These are phyloP conservation scores for Xylota sylvarum DNA, from an alignment of 2,888 invertebrate genomes.

Conservation along the genomic window DNA sequence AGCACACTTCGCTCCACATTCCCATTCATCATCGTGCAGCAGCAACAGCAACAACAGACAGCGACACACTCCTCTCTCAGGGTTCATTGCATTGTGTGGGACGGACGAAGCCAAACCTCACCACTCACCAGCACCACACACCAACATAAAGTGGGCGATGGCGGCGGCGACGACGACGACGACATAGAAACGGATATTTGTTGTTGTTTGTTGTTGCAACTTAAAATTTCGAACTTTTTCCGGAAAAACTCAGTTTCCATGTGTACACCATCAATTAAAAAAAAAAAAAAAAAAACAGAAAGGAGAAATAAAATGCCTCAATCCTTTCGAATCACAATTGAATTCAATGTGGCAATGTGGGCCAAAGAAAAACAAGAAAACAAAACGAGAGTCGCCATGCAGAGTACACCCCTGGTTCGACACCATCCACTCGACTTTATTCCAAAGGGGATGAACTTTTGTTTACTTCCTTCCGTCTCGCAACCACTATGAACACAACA, in stretches of 20 bases:
- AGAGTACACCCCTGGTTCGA: neutral
- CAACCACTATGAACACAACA: conserved; percentile 64
- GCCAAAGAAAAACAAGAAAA: conserved; percentile 54
- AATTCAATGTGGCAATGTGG: conserved; percentile 61
- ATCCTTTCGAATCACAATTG: conserved; percentile 56
- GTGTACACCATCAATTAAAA: conserved; percentile 60
- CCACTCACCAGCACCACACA: neutral
- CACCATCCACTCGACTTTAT: conserved; percentile 56
- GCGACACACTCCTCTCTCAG: conserved; percentile 1
- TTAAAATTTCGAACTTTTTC: conserved; percentile 57
- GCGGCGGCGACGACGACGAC: conserved; percentile 29
- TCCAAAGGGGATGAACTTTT: conserved; percentile 69
- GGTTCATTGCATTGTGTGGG: conserved; percentile 71
- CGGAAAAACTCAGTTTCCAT: conserved; percentile 37
- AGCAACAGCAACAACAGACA: conserved; percentile 38
- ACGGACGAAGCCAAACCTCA: conserved; percentile 5
- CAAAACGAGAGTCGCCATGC: conserved; percentile 14
- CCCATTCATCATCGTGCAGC: conserved; percentile 62
- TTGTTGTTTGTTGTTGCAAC: conserved; percentile 53
- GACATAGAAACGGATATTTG: conserved; percentile 64
- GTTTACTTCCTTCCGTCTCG: conserved; percentile 73
- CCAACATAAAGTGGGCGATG: conserved; percentile 47
- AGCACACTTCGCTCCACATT: conserved; percentile 51
- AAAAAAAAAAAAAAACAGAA: neutral
- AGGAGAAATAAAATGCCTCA: conserved; percentile 26